Conservation (phyloP, 2,888 invertebrate species). For the Caenorhabditis uteleia region DNA sequence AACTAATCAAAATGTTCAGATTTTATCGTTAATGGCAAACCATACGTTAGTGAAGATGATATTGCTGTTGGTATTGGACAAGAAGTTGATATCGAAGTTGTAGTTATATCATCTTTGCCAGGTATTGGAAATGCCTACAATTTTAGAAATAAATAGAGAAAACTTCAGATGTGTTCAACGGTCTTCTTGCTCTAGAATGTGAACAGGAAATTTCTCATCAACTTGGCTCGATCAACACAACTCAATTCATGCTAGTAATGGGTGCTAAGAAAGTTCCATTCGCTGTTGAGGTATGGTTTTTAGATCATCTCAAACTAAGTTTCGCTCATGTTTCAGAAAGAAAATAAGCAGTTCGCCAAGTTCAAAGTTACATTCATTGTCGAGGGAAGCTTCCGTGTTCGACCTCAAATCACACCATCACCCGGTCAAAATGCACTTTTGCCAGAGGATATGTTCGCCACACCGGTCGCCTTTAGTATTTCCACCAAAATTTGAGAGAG, state of each 20-base stretch:
- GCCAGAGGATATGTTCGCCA: constrained; percentile 48
- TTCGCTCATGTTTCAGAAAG: neutral
- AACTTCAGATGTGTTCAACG: constrained; percentile 48
- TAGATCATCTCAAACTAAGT: neutral
- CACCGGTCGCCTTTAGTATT: constrained; percentile 48
- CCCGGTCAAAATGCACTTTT: constrained; percentile 37
- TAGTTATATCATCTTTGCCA: constrained; percentile 56
- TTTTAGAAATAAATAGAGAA: neutral
- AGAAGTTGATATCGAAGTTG: constrained; percentile 49
- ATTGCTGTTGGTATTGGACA: constrained; percentile 60
- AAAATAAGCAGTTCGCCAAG: neutral
- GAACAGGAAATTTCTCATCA: constrained; percentile 63
- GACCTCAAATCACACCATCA: constrained; percentile 46
- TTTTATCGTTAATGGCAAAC: constrained; percentile 51
- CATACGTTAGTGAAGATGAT: constrained; percentile 62
- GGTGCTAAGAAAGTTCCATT: constrained; percentile 58
- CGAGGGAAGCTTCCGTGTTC: constrained; percentile 60
- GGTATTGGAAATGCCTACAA: too few relatives aligned
- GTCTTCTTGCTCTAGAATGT: constrained; percentile 57
- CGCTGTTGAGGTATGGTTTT: constrained; percentile 38
- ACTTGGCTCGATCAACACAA: constrained; percentile 42
- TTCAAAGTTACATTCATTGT: constrained; percentile 50
- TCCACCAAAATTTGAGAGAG: constrained; percentile 30
- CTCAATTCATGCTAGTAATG: constrained; percentile 54
- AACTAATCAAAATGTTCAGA: constrained; percentile 34